These are phyloP conservation scores for Drosophila hydei DNA, from an alignment of 1,140 invertebrate genomes.

Conservation along the genomic window DNA sequence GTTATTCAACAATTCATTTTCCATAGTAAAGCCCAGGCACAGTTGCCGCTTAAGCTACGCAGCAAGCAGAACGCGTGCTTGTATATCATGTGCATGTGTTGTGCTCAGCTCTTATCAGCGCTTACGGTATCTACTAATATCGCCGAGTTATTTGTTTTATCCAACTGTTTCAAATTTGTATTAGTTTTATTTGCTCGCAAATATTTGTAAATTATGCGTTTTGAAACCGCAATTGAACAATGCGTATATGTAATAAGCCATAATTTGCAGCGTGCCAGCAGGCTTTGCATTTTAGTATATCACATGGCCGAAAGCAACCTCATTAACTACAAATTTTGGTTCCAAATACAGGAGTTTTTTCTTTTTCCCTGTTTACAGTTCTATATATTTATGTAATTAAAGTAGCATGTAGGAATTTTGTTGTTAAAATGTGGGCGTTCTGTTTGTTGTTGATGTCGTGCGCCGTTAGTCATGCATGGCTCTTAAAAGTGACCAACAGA, in stretches of 20 bases:
- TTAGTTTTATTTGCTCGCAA: background rate
- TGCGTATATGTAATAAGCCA: constrained; percentile 1
- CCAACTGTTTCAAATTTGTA: background rate
- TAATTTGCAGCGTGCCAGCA: background rate
- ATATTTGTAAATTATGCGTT: background rate
- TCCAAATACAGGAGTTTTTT: constrained; percentile 1
- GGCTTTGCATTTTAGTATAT: background rate
- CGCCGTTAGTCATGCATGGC: constrained; percentile 57
- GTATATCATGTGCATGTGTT: too few species aligned
- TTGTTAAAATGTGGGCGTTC: constrained; percentile 3
- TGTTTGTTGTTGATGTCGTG: constrained; percentile 45
- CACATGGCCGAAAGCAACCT: background rate
- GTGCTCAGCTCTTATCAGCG: too few species aligned
- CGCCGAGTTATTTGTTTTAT: too few species aligned
- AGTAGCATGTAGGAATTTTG: constrained; percentile 4
- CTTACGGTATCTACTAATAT: too few species aligned
- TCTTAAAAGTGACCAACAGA: too few species aligned
- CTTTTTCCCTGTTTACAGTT: constrained; percentile 8
- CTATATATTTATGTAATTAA: constrained; percentile 43
- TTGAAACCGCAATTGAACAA: background rate
- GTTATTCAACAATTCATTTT: too few species aligned
- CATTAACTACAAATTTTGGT: constrained; percentile 15
- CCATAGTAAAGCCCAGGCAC: too few species aligned
- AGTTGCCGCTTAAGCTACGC: too few species aligned
- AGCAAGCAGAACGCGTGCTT: too few species aligned